Evolutionary conservation across 2,888 invertebrate genomes (phyloP).

Genomic region (Odiellus spinosus): DNA sequence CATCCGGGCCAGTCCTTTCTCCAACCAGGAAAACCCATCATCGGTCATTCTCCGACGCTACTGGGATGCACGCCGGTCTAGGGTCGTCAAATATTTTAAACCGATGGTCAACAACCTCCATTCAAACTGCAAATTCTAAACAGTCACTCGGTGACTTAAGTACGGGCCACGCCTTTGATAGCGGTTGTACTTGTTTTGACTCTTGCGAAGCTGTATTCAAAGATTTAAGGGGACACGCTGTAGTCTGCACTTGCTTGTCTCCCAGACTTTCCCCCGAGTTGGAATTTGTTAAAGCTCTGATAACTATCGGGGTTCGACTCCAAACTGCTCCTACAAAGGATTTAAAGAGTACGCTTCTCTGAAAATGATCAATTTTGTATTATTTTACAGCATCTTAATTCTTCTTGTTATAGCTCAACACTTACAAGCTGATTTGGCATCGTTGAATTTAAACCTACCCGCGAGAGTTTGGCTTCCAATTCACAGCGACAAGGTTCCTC

Average conservation of each 20-base stretch:
- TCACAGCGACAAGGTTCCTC: slow-evolving; percentile 54
- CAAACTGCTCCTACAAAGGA: slow-evolving; percentile 71
- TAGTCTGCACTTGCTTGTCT: slow-evolving; percentile 65
- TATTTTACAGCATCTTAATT: neutral
- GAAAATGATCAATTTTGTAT: neutral
- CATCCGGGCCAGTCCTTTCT: slow-evolving; percentile 22
- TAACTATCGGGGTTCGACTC: slow-evolving; percentile 65
- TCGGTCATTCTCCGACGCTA: slow-evolving; percentile 55
- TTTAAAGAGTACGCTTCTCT: slow-evolving; percentile 47
- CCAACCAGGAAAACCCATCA: slow-evolving; percentile 56
- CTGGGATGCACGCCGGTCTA: slow-evolving; percentile 35
- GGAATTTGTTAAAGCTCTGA: slow-evolving; percentile 70
- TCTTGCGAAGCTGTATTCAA: slow-evolving; percentile 64
- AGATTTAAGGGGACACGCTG: slow-evolving; percentile 55
- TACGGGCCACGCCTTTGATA: slow-evolving; percentile 90
- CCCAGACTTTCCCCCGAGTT: slow-evolving; percentile 65
- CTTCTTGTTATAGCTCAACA: slow-evolving; percentile 38
- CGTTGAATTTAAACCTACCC: slow-evolving; percentile 89
- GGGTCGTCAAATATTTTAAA: neutral
- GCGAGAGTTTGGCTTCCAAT: slow-evolving; percentile 96
- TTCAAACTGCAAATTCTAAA: slow-evolving; percentile 1
- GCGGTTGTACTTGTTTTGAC: slow-evolving; percentile 80
- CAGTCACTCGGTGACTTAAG: slow-evolving; percentile 62
- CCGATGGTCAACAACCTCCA: neutral
- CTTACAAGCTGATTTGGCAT: slow-evolving; percentile 77